Base-by-base conservation (phyloP, 2,797 vertebrate species). In the Sebastes itinus region DNA sequence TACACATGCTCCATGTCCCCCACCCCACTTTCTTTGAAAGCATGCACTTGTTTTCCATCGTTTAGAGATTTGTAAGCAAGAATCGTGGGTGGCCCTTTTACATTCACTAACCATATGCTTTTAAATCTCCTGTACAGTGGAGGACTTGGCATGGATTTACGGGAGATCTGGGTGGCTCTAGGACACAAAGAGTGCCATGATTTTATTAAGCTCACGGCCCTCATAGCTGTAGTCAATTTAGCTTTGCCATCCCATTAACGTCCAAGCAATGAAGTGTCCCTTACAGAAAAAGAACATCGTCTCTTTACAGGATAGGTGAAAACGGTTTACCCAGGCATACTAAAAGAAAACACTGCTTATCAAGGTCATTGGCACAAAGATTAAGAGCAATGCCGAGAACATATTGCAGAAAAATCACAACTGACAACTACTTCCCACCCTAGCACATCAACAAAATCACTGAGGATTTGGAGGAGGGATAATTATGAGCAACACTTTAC, bases 361-460 rank as follows among this genome's bases (percentile, higher is more conserved):
- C 30, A 67, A 84, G 88, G 79, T 73, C 77, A 77, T 86, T 88
- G 86, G 89, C 89, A 92, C 90, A 86, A 74, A 81, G 59, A 87
- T 84, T 81, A 83, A 85, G 77, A 84, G 80, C 81, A 78, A 81
- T 67, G 83, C 72, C 2, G 59, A 87, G 67, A 84, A 87, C 62
- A 72, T 72, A 81, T 7, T 49, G 82, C 72, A 77, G 77, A 35
- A 72, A 80, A 76, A 78, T 77, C 38, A 69, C 56, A 32, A 58
- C 49, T 1, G 58, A 78, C 23, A 16, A 58, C 30, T 72, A 63
- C 52, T 62, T 82, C 70, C 71, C 59, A 78, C 72, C 70, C 56
- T 35, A 52, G 49, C 56, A 79, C 58, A 25, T 58, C 55, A 77
- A 84, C 78, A 70, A 62, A 75, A 67, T 60, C 73, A 76, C 64